phyloP scores from a whole-genome alignment of 2,797 vertebrate genomes.

The Coluber constrictor region DNA sequence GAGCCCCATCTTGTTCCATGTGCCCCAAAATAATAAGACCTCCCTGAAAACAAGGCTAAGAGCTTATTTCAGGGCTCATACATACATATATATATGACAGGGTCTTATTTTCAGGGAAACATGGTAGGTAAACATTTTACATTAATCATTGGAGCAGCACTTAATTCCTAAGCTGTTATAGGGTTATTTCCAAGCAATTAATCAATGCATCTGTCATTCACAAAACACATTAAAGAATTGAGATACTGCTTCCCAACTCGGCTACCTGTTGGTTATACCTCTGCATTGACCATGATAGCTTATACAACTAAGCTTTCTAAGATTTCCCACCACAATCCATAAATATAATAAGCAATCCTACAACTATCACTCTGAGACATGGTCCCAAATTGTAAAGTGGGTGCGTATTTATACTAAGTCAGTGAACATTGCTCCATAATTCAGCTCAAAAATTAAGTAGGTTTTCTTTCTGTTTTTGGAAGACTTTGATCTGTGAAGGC shows the following conservation, averaged over 20 bases:
- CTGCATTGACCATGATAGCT: not conserved
- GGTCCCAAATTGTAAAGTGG: constrained; percentile 51
- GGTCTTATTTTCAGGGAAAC: too few species aligned
- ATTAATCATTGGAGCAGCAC: not conserved
- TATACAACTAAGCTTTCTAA: constrained; percentile 53
- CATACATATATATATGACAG: too few species aligned
- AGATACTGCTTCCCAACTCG: constrained; percentile 77
- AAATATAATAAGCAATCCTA: not conserved
- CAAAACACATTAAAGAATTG: constrained; percentile 80
- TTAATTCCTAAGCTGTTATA: not conserved
- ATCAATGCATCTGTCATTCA: constrained; percentile 69
- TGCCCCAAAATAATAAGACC: too few species aligned
- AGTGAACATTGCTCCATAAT: constrained; percentile 65
- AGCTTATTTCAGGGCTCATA: too few species aligned
- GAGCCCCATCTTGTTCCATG: too few species aligned
- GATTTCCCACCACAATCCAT: constrained; percentile 57
- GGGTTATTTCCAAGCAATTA: constrained; percentile 78
- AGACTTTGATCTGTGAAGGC: not conserved
- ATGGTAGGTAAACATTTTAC: not conserved
- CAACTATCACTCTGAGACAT: constrained; percentile 48
- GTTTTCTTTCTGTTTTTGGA: not conserved
- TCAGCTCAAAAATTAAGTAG: constrained; percentile 66
- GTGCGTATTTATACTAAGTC: constrained; percentile 68
- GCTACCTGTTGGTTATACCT: constrained; percentile 64
- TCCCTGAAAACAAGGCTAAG: too few species aligned